Conservation (phyloP, 2,113 vertebrate species). For the western clawed frog (Xenopus tropicalis) region UCB_Xtro_10.0 CM004448.2:7589001-7589500, state of each 20-base stretch:
- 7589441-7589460: no score
- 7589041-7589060: constrained; percentile 87
- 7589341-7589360: no score
- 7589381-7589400: no score
- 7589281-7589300: no score
- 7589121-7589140: constrained; percentile 67
- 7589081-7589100: constrained; percentile 77
- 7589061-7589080: constrained; percentile 86
- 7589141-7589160: constrained; percentile 71
- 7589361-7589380: no score
- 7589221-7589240: constrained; percentile 79
- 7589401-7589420: no score
- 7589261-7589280: no score
- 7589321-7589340: no score
- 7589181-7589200: constrained; percentile 58
- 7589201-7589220: constrained; percentile 76
- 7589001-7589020: constrained; percentile 78
- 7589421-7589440: no score
- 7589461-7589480: no score
- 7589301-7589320: no score
- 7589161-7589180: constrained; percentile 74
- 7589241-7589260: constrained; percentile 49
- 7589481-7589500: no score
- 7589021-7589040: constrained; percentile 77
- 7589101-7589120: constrained; percentile 67